Evolutionary conservation across 2,113 vertebrate genomes (phyloP).

Genomic region (Circaetus gallicus): DNA sequence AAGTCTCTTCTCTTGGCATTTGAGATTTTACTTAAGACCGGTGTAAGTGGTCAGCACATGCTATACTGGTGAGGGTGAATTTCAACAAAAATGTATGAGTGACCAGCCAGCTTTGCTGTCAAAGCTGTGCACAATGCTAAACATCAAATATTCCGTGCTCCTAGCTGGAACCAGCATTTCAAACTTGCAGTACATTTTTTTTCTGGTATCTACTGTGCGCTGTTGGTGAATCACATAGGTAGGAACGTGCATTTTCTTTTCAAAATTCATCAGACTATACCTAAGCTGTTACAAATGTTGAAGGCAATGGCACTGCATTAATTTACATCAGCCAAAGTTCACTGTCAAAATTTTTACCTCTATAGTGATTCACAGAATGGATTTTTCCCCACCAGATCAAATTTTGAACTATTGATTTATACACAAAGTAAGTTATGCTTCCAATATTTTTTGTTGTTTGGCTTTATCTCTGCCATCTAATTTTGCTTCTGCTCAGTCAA

Average conservation of each 20-base stretch:
- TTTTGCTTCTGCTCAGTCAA: background rate
- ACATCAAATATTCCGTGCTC: rapidly evolving
- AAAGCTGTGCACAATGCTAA: background rate
- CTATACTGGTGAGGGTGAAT: rapidly evolving
- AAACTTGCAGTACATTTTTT: background rate
- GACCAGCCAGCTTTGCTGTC: background rate
- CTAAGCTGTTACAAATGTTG: background rate
- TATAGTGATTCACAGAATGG: background rate
- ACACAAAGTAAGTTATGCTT: background rate
- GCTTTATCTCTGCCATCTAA: background rate
- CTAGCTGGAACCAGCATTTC: background rate
- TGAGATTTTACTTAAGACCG: background rate
- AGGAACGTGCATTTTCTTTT: background rate
- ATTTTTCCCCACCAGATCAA: background rate
- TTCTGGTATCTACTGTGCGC: background rate
- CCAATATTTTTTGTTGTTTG: background rate
- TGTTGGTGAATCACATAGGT: background rate
- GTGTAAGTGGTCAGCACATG: rapidly evolving
- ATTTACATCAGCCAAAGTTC: background rate
- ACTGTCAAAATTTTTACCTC: background rate
- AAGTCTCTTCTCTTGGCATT: background rate
- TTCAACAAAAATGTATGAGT: no score
- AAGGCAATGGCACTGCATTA: background rate
- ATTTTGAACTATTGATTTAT: background rate
- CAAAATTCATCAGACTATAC: background rate